Base-by-base conservation (phyloP, 2,888 invertebrate species). In the Pachymerium ferrugineum region DNA sequence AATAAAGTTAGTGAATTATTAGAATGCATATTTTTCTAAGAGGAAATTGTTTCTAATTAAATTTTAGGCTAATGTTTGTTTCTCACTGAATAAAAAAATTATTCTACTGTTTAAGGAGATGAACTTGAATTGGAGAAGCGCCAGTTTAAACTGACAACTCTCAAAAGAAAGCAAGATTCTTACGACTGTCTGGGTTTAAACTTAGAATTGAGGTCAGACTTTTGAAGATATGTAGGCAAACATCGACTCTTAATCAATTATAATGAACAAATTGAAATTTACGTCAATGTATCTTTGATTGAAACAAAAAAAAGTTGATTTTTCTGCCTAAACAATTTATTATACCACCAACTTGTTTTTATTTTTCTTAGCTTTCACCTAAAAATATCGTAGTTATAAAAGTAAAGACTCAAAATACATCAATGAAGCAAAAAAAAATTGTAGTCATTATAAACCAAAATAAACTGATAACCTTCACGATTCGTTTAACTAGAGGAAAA, bases 131-230 rank as follows among this genome's bases (percentile, higher is more conserved):
- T 54, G 54, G 54, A 54, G 54, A 25, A 25, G 12, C 54, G 54
- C 54, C 54, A 54, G 54, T 22, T 4, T 22, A 22, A 54, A 25
- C 54, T 54, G 54, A 54, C 54, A 54, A 54, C 54, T 22, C 19
- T 10, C 22, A 25, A 54, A 54, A 54, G 25, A 54, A 54, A 54
- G 28, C 54, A 54, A 54, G 54, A 54, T 54, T 54, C 54, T 54
- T 54, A 54, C 14, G 54, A 54, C 54, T 54, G 54, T 54, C 54
- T 54, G 54, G 54, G 54, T 54, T 54, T 54, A 54, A 54, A 54
- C 54, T 54, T 54, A 54, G 54, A 54, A 54, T 25, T 25, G 54
- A 54, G 54, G 54, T 54, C 54, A 54, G 54, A 22, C 22, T 54
- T 54, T 54, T 12, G 22, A 54, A n/a, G n/a, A n/a, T n/a, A n/a